These are phyloP conservation scores for Echiichthys vipera DNA, from an alignment of 2,797 vertebrate genomes.

Conservation along the genomic window DNA sequence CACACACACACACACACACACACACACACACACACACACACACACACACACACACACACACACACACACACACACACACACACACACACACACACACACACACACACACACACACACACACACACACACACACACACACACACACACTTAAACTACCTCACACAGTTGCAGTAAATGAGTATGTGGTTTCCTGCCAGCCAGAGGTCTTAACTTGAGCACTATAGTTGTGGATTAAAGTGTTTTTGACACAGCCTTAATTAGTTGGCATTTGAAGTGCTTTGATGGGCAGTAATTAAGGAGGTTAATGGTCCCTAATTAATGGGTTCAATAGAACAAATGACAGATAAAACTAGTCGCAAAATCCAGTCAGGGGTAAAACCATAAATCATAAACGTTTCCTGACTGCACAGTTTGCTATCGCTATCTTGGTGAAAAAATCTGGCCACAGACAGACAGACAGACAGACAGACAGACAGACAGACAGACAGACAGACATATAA, in stretches of 20 bases:
- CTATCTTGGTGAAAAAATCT: too few relatives aligned
- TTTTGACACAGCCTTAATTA: not conserved
- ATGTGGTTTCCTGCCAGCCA: slow-evolving; percentile 55
- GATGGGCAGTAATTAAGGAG: not conserved
- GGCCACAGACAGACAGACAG: too few relatives aligned
- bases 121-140: slow-evolving; percentile 23
- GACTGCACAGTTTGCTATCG: too few relatives aligned
- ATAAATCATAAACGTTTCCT: too few relatives aligned
- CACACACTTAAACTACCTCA: slow-evolving; percentile 70
- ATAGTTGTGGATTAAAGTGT: slow-evolving; percentile 45
- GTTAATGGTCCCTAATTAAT: not conserved
- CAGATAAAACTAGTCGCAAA: too few relatives aligned
- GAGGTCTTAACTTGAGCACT: slow-evolving; percentile 44
- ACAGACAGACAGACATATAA: too few relatives aligned
- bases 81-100: not conserved
- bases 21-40: slow-evolving; percentile 16
- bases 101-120: slow-evolving; percentile 18
- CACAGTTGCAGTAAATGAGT: slow-evolving; percentile 58
- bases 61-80: slow-evolving; percentile 6
- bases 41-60: slow-evolving; percentile 14
- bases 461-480: too few relatives aligned
- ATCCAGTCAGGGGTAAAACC: too few relatives aligned
- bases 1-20: not conserved
- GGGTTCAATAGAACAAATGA: not conserved
- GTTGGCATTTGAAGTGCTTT: not conserved